Conservation (phyloP, 2,113 vertebrate genomes). For the Tragulus kanchil region DNA sequence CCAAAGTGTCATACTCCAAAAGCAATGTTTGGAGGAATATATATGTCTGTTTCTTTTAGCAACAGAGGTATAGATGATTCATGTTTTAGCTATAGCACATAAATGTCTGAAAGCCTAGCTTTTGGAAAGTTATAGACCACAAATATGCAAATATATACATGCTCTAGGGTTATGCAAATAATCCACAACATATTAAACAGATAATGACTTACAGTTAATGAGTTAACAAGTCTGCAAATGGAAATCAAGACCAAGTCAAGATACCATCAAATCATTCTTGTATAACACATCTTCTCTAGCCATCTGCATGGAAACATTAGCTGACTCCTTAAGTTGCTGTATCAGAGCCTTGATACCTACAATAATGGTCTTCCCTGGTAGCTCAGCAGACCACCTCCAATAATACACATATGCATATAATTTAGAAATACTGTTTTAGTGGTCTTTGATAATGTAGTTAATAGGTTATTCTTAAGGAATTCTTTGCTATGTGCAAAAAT, state of each 20-base stretch:
- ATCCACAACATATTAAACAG: background rate
- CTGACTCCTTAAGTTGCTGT: background rate
- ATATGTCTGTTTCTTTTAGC: background rate
- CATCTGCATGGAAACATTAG: background rate
- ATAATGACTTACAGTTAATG: constrained; percentile 56
- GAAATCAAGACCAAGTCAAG: background rate
- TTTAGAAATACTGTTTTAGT: background rate
- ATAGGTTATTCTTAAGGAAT: background rate
- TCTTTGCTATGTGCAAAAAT: background rate
- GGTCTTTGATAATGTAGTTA: background rate
- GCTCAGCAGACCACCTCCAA: background rate
- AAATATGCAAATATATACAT: constrained; percentile 63
- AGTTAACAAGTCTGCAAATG: background rate
- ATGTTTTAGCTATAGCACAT: constrained; percentile 40
- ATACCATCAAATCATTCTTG: constrained; percentile 9
- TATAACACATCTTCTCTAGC: background rate
- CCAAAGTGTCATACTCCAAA: background rate
- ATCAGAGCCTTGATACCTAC: background rate
- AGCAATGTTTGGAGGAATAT: constrained; percentile 18
- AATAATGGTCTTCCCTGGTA: background rate
- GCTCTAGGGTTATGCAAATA: background rate
- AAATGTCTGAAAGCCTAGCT: constrained; percentile 56
- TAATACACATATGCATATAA: background rate
- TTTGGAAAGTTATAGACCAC: constrained; percentile 54
- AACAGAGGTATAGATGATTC: constrained; percentile 1